A percentile compares a stretch with the other conserved stretches of the same genome.
Conservation (phyloP, 2,888 invertebrate species). For the Pimpla rufipes region DNA sequence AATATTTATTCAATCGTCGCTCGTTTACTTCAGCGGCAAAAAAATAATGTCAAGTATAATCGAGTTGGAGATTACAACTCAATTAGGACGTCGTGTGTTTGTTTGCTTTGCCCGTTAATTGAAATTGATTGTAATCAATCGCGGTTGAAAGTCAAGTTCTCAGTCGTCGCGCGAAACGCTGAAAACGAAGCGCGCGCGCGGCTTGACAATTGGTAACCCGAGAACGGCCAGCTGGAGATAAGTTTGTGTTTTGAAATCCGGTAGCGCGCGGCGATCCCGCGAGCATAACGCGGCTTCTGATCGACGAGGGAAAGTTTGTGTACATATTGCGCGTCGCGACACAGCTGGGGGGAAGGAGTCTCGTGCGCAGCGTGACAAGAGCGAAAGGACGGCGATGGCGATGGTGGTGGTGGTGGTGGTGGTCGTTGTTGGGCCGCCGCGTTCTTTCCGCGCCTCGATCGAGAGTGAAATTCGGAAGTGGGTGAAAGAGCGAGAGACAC, state of each 20-base stretch:
- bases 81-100: neutral
- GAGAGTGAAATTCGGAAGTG: conserved; percentile 69
- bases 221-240: neutral
- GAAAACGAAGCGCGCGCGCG: too few species aligned
- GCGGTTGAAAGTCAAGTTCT: neutral
- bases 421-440: neutral
- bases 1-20: neutral
- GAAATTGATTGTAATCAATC: neutral
- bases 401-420: too few species aligned
- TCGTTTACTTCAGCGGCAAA: neutral
- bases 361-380: conserved; percentile 28
- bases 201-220: neutral
- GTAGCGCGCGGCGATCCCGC: too few species aligned
- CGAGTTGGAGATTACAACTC: too few species aligned
- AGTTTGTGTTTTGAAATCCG: conserved; percentile 4
- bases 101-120: neutral
- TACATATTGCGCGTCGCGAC: conserved; percentile 35
- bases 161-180: too few species aligned
- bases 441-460: conserved; percentile 41
- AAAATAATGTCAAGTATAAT: too few species aligned
- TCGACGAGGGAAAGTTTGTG: conserved; percentile 43
- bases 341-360: neutral
- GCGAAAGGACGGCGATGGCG: conserved; percentile 6
- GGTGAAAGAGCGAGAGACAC: conserved; percentile 61
- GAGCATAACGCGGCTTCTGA: conserved; percentile 15